Base-by-base conservation (phyloP, 2,113 vertebrate species). In the Dipodomys spectabilis region DNA sequence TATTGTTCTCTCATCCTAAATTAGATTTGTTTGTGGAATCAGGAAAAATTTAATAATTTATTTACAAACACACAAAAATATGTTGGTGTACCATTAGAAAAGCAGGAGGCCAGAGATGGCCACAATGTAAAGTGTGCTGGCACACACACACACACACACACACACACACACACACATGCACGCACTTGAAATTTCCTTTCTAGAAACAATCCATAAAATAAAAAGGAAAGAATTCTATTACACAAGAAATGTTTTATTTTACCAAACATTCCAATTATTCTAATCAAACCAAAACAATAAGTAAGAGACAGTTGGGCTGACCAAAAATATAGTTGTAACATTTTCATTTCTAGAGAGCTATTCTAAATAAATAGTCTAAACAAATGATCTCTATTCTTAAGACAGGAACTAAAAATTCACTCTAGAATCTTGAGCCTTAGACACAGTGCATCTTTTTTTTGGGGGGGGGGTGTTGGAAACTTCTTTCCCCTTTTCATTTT, bases 1-100 rank as follows among this genome's bases (percentile, higher is more conserved):
- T 95, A 82, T 89, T 65, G 35, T 1, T 1, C 91, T 72, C 20
- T 88, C 20, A 18, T 30, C 77, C 44, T 64, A 94, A 97, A 88
- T 39, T 82, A 30, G 32, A 68, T 85, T 82, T 82, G 19, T 19
- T 82, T 1, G 1, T 28, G 74, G 60, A 83, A 88, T 90, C 73
- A 86, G 53, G 53, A 57, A 57, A 83, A 35, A 20, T 1, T 25
- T 68, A 94, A 96, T 88, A 84, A 94, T 89, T 95, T 75, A 94
- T 85, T 92, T 88, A 87, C 6, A 72, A 6, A 49, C 20, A 86
- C 11, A 44, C 22, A 93, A 39, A 94, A 9, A 95, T 93, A 86
- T 27, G 6, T 80, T 62, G 1, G 7, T 44, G 32, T 69, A 53
- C 13, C 6, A 69, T 18, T 86, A 20, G 5, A 80, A 80, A 94